A percentile compares a stretch with the other conserved stretches of the same genome.
These are phyloP conservation scores for Agapornis canus DNA, from an alignment of 2,797 vertebrate genomes.

Conservation along the genomic window DNA sequence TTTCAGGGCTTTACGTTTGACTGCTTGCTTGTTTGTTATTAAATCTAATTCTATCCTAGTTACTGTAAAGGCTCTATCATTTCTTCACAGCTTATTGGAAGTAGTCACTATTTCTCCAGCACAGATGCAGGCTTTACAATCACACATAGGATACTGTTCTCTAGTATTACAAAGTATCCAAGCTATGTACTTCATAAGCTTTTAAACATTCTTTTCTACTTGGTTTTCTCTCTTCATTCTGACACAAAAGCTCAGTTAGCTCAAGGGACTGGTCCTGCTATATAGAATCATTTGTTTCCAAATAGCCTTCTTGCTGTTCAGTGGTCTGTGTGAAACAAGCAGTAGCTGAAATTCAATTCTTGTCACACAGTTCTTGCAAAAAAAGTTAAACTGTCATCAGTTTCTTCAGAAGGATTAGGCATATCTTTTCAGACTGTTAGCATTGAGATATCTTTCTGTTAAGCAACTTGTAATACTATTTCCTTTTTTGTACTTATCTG, in stretches of 20 bases:
- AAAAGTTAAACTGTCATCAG: neutral
- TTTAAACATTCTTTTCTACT: neutral
- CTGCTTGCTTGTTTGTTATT: neutral
- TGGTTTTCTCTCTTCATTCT: neutral
- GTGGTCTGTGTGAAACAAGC: slow-evolving; percentile 2
- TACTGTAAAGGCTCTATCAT: neutral
- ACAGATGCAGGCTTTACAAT: neutral
- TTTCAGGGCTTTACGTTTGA: neutral
- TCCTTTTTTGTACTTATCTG: neutral
- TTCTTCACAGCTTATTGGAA: neutral
- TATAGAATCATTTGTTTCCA: slow-evolving; percentile 19
- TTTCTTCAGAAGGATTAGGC: neutral
- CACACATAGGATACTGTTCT: neutral
- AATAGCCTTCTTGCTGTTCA: slow-evolving; percentile 5
- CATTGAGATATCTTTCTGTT: neutral
- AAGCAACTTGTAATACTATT: neutral
- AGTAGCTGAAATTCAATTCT: neutral
- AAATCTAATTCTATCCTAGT: neutral
- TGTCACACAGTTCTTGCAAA: neutral
- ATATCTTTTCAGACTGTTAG: neutral
- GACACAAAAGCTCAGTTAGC: neutral
- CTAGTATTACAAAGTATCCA: neutral
- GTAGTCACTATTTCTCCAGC: neutral
- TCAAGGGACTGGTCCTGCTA: neutral
- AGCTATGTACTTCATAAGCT: neutral